These are phyloP conservation scores for Spheniscus mendiculus DNA, from an alignment of 2,113 vertebrate genomes.

Conservation along the genomic window DNA sequence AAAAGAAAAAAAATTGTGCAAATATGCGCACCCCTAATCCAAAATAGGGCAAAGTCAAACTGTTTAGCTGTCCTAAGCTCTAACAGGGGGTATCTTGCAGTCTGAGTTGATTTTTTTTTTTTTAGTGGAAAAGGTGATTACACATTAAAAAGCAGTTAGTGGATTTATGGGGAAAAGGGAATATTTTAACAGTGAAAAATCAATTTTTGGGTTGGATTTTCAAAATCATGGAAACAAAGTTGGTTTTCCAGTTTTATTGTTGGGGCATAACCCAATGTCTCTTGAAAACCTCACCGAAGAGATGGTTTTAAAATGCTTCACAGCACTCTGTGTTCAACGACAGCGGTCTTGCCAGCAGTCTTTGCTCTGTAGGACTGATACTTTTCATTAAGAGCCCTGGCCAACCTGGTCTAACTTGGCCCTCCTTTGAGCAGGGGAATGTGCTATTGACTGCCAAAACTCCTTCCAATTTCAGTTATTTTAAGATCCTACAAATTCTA, in stretches of 20 bases:
- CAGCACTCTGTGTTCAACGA: neutral
- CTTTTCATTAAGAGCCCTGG: neutral
- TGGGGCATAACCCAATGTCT: neutral
- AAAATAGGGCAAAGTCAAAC: neutral
- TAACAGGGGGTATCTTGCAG: neutral
- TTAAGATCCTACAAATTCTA: neutral
- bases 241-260: neutral
- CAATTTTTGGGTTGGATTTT: neutral
- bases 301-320: neutral
- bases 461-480: neutral
- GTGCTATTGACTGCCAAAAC: neutral
- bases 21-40: accelerated
- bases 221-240: neutral
- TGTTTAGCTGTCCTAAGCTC: neutral
- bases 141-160: neutral
- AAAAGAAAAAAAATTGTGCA: neutral
- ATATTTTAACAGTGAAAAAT: neutral
- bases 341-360: neutral
- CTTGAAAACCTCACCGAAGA: neutral
- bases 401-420: neutral
- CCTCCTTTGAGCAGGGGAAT: neutral
- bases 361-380: neutral
- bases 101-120: neutral
- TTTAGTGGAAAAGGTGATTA: neutral
- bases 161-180: neutral